These are phyloP conservation scores for Parus major DNA, from an alignment of 2,113 vertebrate genomes.

Conservation along the genomic window DNA sequence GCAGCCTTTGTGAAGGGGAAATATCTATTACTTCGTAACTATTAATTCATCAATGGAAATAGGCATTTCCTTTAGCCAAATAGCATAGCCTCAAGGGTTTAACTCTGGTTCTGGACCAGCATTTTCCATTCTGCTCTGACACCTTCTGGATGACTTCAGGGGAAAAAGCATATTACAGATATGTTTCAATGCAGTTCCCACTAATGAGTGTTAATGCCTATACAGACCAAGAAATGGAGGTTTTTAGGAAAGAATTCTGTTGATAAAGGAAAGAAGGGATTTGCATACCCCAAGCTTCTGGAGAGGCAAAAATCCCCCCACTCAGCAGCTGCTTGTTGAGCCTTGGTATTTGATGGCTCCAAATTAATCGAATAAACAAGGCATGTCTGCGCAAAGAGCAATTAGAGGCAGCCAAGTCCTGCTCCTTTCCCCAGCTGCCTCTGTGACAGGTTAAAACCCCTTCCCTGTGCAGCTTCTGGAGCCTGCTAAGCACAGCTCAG, in stretches of 20 bases:
- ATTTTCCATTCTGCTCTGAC: background rate
- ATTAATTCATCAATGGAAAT: background rate
- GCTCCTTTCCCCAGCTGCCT: slow-evolving; percentile 36
- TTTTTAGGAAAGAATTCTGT: background rate
- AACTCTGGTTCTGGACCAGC: background rate
- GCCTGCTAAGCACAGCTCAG: background rate
- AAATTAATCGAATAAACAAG: slow-evolving; percentile 55
- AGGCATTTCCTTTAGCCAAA: background rate
- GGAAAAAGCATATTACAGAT: background rate
- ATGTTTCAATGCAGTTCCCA: background rate
- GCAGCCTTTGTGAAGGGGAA: background rate
- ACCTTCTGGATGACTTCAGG: background rate
- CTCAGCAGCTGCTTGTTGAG: background rate
- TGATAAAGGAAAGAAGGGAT: background rate
- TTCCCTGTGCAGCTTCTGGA: background rate
- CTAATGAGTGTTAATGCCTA: fast-evolving
- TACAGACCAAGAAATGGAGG: background rate
- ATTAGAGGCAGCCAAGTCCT: background rate
- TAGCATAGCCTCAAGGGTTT: background rate
- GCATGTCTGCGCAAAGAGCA: slow-evolving; percentile 1
- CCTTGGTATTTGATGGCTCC: slow-evolving; percentile 27
- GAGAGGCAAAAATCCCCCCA: background rate
- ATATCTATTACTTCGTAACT: background rate
- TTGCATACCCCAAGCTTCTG: background rate
- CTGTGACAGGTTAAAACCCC: slow-evolving; percentile 51